phyloP scores from a whole-genome alignment of 2,113 vertebrate genomes.

The Eudyptes chrysolophus region DNA sequence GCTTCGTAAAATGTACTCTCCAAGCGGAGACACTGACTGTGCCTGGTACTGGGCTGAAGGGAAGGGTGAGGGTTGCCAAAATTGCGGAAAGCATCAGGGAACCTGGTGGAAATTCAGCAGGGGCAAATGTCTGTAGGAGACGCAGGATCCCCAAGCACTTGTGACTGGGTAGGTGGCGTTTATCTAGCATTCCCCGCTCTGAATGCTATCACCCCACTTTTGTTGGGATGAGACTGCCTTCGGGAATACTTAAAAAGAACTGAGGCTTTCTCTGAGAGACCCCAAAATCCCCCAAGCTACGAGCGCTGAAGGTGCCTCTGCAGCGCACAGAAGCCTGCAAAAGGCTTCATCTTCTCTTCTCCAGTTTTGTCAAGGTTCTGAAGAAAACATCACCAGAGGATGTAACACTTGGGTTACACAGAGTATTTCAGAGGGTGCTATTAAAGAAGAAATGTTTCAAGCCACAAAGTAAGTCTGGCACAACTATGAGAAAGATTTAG shows the following conservation, averaged over 20 bases:
- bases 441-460: not conserved
- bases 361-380: not conserved
- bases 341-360: not conserved
- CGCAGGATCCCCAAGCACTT: rapidly evolving
- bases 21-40: rapidly evolving
- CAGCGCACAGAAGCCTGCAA: not conserved
- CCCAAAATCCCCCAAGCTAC: rapidly evolving
- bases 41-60: not conserved
- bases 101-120: not conserved
- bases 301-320: rapidly evolving
- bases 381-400: not conserved
- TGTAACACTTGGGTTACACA: rapidly evolving
- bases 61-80: not conserved
- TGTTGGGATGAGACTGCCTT: not conserved
- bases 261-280: not conserved
- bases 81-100: rapidly evolving
- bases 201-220: too few relatives aligned
- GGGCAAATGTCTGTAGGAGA: rapidly evolving
- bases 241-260: not conserved
- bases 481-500: not conserved
- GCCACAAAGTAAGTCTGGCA: not conserved
- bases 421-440: not conserved
- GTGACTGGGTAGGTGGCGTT: rapidly evolving
- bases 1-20: rapidly evolving
- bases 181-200: rapidly evolving